Evolutionary conservation across 2,888 invertebrate genomes (phyloP).

Genomic region (Parnassius glacialis): DNA sequence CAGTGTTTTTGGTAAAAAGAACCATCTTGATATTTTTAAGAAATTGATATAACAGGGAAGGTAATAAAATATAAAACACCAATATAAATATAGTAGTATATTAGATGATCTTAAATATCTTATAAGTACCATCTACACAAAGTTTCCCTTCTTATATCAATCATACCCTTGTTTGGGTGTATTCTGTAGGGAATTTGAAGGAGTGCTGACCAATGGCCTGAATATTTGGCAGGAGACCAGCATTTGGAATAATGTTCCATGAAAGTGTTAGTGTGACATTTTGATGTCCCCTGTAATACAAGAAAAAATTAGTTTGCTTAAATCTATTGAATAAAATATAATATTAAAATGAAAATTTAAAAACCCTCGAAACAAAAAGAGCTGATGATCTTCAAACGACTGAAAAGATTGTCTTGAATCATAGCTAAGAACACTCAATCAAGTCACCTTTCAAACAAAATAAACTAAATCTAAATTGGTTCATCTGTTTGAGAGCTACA

Average conservation of each 20-base stretch:
- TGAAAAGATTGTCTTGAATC: too few relatives aligned
- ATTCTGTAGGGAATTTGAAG: conserved; percentile 95
- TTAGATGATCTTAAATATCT: conserved; percentile 47
- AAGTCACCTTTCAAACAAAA: too few relatives aligned
- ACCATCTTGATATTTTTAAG: too few relatives aligned
- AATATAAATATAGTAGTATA: conserved; percentile 45
- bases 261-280: conserved; percentile 97
- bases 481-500: too few relatives aligned
- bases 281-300: conserved; percentile 88
- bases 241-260: conserved; percentile 99
- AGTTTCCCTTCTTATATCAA: conserved; percentile 34
- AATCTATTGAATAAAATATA: too few relatives aligned
- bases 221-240: conserved; percentile 95
- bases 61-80: conserved; percentile 36
- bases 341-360: too few relatives aligned
- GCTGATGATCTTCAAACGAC: too few relatives aligned
- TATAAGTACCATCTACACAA: conserved; percentile 34
- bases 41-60: background rate
- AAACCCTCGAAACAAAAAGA: too few relatives aligned
- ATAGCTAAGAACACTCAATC: too few relatives aligned
- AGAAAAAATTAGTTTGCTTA: background rate
- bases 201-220: conserved; percentile 90
- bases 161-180: conserved; percentile 83
- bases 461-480: too few relatives aligned
- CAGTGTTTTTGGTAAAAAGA: too few relatives aligned